These are phyloP conservation scores for Phyllotreta striolata DNA, from an alignment of 2,888 invertebrate genomes.

Conservation along the genomic window DNA sequence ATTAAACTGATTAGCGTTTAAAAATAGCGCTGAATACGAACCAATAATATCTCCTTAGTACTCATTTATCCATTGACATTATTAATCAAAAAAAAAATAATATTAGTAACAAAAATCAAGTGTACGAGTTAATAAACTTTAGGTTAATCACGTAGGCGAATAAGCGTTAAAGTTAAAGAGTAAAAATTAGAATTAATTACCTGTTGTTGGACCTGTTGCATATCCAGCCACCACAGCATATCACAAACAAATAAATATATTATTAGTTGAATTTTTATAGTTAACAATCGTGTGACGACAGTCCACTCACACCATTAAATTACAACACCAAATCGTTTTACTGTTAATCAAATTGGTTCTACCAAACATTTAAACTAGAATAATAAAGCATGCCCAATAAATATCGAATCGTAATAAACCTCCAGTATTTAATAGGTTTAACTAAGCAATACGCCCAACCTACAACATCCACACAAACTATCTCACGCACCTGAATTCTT, in stretches of 20 bases:
- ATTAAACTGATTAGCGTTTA: too few relatives aligned
- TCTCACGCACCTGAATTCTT: slow-evolving; percentile 74
- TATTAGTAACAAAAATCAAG: slow-evolving; percentile 5
- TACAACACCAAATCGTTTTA: too few relatives aligned
- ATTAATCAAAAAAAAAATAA: slow-evolving; percentile 28
- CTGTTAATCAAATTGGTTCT: too few relatives aligned
- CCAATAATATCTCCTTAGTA: too few relatives aligned
- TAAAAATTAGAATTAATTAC: slow-evolving; percentile 45
- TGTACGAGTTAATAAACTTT: slow-evolving; percentile 19
- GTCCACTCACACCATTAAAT: too few relatives aligned
- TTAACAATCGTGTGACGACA: too few relatives aligned
- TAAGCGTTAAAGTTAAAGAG: slow-evolving; percentile 26
- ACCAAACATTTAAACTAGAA: too few relatives aligned
- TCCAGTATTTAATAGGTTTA: background rate
- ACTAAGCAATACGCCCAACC: slow-evolving; percentile 5
- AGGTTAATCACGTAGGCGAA: slow-evolving; percentile 16
- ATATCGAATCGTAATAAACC: too few relatives aligned
- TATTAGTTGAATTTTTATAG: slow-evolving; percentile 31
- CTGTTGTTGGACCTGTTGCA: slow-evolving; percentile 54
- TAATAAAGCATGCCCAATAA: too few relatives aligned
- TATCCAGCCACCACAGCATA: slow-evolving; percentile 48
- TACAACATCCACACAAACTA: too few relatives aligned
- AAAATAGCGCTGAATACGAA: too few relatives aligned
- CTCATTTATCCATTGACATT: too few relatives aligned
- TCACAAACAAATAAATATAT: slow-evolving; percentile 46